Evolutionary conservation across 2,113 vertebrate species (phyloP).

Genomic region (Aleadryas rufinucha): DNA sequence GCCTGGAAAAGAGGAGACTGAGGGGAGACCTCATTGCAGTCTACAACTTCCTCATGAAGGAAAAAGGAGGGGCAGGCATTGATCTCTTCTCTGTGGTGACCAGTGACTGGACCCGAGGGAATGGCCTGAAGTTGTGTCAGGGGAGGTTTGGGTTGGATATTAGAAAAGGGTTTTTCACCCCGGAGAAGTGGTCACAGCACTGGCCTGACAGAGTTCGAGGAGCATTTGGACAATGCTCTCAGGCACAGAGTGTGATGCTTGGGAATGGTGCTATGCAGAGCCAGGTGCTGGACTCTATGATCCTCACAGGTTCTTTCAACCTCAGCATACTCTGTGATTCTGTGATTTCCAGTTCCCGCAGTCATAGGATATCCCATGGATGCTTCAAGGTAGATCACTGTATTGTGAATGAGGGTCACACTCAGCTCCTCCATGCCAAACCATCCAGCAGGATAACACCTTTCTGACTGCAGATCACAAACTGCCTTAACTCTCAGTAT

Average conservation of each 20-base stretch:
- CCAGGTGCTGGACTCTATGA: neutral
- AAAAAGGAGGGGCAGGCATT: neutral
- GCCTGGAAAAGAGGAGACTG: neutral
- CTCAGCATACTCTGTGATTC: neutral
- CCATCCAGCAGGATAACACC: neutral
- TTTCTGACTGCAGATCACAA: neutral
- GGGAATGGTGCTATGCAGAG: neutral
- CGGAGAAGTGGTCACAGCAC: too few relatives aligned
- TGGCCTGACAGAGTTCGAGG: neutral
- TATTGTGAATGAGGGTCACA: neutral
- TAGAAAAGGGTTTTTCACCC: neutral
- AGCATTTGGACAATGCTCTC: neutral
- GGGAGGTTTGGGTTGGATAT: neutral
- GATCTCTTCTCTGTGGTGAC: neutral
- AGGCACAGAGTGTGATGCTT: neutral
- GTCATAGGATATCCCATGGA: neutral
- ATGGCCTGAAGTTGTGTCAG: neutral
- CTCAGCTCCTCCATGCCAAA: neutral
- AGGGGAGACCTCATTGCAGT: neutral
- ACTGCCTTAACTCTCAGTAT: neutral
- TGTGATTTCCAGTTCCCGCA: fast-evolving
- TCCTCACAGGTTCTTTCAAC: neutral
- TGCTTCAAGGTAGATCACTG: neutral
- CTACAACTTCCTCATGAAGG: neutral
- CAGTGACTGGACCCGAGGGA: neutral